Base-by-base conservation (phyloP, 2,888 invertebrate species). In the Antitype chi region DNA sequence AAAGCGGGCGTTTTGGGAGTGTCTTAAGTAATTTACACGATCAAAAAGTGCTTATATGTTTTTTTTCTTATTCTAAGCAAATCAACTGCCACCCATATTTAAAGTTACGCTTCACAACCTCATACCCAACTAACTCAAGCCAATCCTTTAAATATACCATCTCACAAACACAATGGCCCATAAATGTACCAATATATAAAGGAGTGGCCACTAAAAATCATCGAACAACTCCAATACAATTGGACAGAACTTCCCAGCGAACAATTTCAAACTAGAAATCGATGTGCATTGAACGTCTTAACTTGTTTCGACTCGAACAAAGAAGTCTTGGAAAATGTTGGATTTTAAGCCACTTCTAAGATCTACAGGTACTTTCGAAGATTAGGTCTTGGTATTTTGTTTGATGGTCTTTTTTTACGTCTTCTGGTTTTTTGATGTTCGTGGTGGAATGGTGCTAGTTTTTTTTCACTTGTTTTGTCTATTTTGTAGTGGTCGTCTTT, bases 251-350 rank as follows among this genome's bases (percentile, higher is more conserved):
- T 91, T 89, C 73, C 78, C 74, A 83, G 55, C 59, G 82, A 91
- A 92, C 90, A 90, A 90, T 90, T 91, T 89, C 86, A 86, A 91
- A 92, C 91, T 92, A 87, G 86, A 85, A 92, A 91, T 90, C 80
- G 86, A 89, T 89, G 90, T 89, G 89, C 88, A 84, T 74, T 78
- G 89, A 78, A 84, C 85, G 87, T 89, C 90, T 88, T 87, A 90
- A 92, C 88, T 93, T 89, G 91, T 87, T 87, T 85, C 82, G 81
- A 87, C 76, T 88, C 85, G 89, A 87, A 91, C 90, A 90, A 89
- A 89, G 89, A 89, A 84, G 66, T 82, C 81, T 88, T 76, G 85
- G 83, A 80, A 85, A 84, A 88, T 85, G 87, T 85, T 87, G 62
- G 77, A 78, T 88, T 81, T 77, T 78, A 74, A 86, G 79, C 81